Evolutionary conservation across 2,888 invertebrate species (phyloP).

Genomic region (Pachycephus smyrnensis): DNA sequence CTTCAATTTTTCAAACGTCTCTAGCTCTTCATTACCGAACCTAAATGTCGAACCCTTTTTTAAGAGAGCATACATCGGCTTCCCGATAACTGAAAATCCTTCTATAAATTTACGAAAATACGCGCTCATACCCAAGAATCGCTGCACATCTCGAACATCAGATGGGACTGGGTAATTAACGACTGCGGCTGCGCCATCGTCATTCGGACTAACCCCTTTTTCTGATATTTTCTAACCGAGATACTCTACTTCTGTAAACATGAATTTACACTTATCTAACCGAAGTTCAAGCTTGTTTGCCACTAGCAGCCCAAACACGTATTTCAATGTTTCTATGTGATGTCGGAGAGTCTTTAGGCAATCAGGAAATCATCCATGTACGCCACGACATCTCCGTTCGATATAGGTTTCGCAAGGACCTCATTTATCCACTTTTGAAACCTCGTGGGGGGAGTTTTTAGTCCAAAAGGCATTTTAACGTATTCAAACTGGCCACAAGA

Average conservation of each 20-base stretch:
- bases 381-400: slow-evolving; percentile 1
- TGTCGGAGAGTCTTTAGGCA: slow-evolving; percentile 22
- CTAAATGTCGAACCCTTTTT: slow-evolving; percentile 33
- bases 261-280: slow-evolving; percentile 37
- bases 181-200: slow-evolving; percentile 25
- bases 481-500: slow-evolving; percentile 23
- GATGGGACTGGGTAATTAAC: slow-evolving; percentile 33
- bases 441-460: slow-evolving; percentile 21
- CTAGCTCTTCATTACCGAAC: slow-evolving; percentile 37
- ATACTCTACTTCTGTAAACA: slow-evolving; percentile 28
- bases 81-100: slow-evolving; percentile 34
- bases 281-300: slow-evolving; percentile 26
- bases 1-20: slow-evolving; percentile 40
- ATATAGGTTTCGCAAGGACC: slow-evolving; percentile 18
- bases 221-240: slow-evolving; percentile 28
- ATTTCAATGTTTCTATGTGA: slow-evolving; percentile 17
- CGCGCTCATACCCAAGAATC: slow-evolving; percentile 34
- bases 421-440: slow-evolving; percentile 20
- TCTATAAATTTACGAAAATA: slow-evolving; percentile 41
- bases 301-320: slow-evolving; percentile 20
- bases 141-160: slow-evolving; percentile 28
- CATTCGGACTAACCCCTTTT: slow-evolving; percentile 24
- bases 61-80: slow-evolving; percentile 47
- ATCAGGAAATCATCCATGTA: slow-evolving; percentile 32
- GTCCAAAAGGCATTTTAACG: slow-evolving; percentile 22